Evolutionary conservation across 2,797 vertebrate species (phyloP), one percentile per base, ranked within the genome.

Genomic region (Hoplostethus mediterraneus): DNA sequence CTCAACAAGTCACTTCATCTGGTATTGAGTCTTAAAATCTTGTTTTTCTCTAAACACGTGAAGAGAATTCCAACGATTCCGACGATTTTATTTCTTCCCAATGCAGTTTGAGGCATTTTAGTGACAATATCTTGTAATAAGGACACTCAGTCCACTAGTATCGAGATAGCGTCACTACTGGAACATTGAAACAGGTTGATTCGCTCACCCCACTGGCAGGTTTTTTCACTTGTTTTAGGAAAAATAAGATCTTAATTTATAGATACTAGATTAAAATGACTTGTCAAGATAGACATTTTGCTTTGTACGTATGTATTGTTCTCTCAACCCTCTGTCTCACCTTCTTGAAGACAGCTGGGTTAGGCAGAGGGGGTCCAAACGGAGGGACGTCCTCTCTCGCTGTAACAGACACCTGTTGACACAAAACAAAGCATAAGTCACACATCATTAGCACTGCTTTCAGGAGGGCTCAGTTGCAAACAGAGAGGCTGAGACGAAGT

Each of bases 381-480:
- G 95, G 84, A 5, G 97, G 97, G 0, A 99, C 97, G 0, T 99
- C 98, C 87, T 99, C 98, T 63, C 98, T 92, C 0, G 98, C 98
- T 0, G 98, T 98, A 73, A 99, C 96, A 0, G 98, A 97, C 45
- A 99, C 97, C 97, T 99, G 91, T 25, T 25, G 63, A 71, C 12
- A 75, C 5, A n/a, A 71, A 81, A 63, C 47, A 61, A 42, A 61
- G 17, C 13, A 63, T 0, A 36, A 64, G 30, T 65, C 49, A 38
- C 13, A 70, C 8, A 21, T 17, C 28, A 42, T 25, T 1, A 45
- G 6, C 1, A 0, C 28, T 30, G n/a, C 13, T 38, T 38, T 47
- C 36, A 69, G 4, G 52, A 14, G 10, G 10, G 16, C 2, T 52
- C 2, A 1, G 4, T 52, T 59, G 61, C 45, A 42, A 55, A 8